Evolutionary conservation across 2,888 invertebrate species (phyloP), one percentile per base, ranked within the genome.

Genomic region (Nymphalis polychloros): DNA sequence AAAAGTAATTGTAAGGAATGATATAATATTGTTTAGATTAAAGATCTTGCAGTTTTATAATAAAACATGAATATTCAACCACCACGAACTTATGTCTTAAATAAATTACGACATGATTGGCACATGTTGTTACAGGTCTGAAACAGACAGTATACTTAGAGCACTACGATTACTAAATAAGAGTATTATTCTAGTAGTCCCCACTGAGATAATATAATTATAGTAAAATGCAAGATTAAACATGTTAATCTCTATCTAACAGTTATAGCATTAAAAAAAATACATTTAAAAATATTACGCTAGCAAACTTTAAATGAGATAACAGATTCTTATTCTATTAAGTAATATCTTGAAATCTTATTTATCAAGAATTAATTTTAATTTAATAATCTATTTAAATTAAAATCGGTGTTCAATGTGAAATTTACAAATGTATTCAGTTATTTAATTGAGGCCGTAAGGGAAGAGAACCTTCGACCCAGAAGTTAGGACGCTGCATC

Each of bases 381-480:
- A 23, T n/a, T 8, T 52, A 52, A 55, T 55, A 31, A 49, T 16
- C 50, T 62, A 62, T 55, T 55, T 55, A 8, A 55, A 55, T 55
- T 23, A 55, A n/a, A 64, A 48, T 64, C 65, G 65, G 65, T 59
- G 65, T 65, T 47, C 47, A 50, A 19, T 50, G 41, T 31, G 41
- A 49, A 64, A 19, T 17, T 8, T 57, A 31, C 49, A 57, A 19
- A 41, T 27, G 7, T 53, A 27, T 67, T 84, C 74, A 92, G 77
- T 91, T 90, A 78, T 84, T 89, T 66, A 97, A 92, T 69, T 96
- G 96, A 59, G 98, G 95, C 79, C 98, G 93, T 53, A 99, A 93
- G 6, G 96, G 95, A 59, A 99, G 92, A 70, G 97, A 97, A 69
- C 97, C 97, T 89, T 99, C 98, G n/a, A 98, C 97, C 99, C 99